phyloP scores from a whole-genome alignment of 2,113 vertebrate species.

The Trematocara unimaculatum region DNA sequence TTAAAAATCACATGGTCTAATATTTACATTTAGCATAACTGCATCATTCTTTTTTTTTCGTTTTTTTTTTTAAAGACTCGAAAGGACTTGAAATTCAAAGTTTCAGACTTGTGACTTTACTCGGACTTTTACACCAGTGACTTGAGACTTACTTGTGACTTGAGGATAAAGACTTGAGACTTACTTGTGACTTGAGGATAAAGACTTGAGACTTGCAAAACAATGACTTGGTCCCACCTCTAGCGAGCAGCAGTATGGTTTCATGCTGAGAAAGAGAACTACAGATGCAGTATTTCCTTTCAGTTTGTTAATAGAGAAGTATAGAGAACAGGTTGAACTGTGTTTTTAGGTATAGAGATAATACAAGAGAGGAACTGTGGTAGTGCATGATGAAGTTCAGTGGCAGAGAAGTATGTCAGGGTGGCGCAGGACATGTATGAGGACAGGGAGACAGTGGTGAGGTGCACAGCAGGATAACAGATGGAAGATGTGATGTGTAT shows the following conservation, averaged over 20 bases:
- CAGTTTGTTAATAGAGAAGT: not conserved
- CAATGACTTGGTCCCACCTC: too few relatives aligned
- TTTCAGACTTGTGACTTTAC: too few relatives aligned
- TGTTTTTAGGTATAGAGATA: not conserved
- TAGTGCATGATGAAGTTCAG: not conserved
- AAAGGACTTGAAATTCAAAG: too few relatives aligned
- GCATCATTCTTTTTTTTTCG: too few relatives aligned
- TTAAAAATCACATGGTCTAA: too few relatives aligned
- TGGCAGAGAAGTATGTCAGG: not conserved
- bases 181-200: too few relatives aligned
- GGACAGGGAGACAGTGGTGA: not conserved
- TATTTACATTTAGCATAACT: too few relatives aligned
- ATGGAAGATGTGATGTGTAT: not conserved
- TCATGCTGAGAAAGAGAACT: not conserved
- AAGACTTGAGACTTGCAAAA: too few relatives aligned
- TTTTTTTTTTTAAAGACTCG: too few relatives aligned
- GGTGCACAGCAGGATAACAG: not conserved
- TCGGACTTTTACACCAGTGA: too few relatives aligned
- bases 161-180: too few relatives aligned
- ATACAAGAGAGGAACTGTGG: not conserved
- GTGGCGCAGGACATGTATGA: not conserved
- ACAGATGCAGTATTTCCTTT: not conserved
- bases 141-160: too few relatives aligned
- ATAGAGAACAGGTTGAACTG: not conserved
- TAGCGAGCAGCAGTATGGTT: not conserved